Evolutionary conservation across 2,888 invertebrate genomes (phyloP).

Genomic region (Clanis bilineata): DNA sequence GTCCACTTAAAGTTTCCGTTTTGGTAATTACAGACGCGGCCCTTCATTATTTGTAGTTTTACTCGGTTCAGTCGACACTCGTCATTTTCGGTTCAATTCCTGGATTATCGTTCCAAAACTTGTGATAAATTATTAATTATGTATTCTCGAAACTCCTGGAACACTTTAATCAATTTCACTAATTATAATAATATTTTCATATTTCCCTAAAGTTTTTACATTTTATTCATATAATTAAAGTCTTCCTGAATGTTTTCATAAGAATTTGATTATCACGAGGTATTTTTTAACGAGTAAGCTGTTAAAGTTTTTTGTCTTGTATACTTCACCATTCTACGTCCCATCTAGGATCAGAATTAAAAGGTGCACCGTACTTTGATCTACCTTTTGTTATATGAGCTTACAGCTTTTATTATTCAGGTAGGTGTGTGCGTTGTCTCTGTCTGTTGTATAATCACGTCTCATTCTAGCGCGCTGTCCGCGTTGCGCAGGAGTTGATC

Average conservation of each 20-base stretch:
- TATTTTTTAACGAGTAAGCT: not conserved
- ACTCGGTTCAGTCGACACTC: not conserved
- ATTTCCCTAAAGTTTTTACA: not conserved
- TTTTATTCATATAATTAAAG: not conserved
- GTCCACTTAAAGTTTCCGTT: conserved; percentile 25
- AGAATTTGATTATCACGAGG: not conserved
- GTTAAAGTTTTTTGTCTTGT: not conserved
- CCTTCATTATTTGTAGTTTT: not conserved
- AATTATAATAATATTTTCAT: not conserved
- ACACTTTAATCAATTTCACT: not conserved
- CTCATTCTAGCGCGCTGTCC: conserved; percentile 57
- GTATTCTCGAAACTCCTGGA: not conserved
- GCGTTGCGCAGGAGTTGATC: conserved; percentile 72
- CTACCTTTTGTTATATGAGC: conserved; percentile 57
- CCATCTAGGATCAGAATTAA: conserved; percentile 46
- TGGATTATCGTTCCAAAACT: not conserved
- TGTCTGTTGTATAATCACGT: conserved; percentile 38
- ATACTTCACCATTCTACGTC: conserved; percentile 27
- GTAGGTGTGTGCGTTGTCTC: conserved; percentile 61
- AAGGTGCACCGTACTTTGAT: conserved; percentile 48
- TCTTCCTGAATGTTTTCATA: not conserved
- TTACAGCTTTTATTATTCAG: conserved; percentile 72
- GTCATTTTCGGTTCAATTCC: not conserved
- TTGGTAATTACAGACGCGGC: conserved; percentile 19
- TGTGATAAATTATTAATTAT: not conserved